Conservation (phyloP, 64 coral and sea anemone genomes). For the Stichodactyla helianthus region DNA sequence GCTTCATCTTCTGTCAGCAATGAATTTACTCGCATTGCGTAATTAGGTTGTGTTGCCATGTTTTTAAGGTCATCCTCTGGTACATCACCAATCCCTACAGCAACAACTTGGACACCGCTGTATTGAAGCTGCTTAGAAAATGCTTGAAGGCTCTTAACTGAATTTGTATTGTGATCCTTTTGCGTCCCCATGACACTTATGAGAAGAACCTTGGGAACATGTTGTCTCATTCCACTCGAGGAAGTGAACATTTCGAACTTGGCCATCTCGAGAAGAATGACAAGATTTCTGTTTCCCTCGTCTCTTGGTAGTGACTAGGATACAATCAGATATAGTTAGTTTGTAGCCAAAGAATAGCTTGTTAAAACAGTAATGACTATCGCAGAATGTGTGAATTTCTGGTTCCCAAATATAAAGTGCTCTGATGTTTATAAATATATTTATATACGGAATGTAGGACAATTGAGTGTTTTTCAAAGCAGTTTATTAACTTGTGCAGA, state of each 20-base stretch:
- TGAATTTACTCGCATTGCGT: conserved; percentile 74
- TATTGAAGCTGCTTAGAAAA: conserved; percentile 83
- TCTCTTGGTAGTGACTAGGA: conserved; percentile 64
- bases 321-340: neutral
- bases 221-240: conserved; percentile 65
- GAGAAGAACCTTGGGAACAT: conserved; percentile 67
- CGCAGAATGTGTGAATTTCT: no score
- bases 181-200: conserved; percentile 77
- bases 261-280: conserved; percentile 91
- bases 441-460: no score
- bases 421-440: no score
- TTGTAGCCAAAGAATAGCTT: neutral
- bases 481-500: no score
- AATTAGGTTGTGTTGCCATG: conserved; percentile 77
- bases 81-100: conserved; percentile 56
- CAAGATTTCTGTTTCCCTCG: conserved; percentile 71
- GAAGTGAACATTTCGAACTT: conserved; percentile 90
- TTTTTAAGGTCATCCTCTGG: conserved; percentile 57
- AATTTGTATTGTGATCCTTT: conserved; percentile 85
- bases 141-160: conserved; percentile 72
- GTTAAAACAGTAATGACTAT: neutral
- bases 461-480: no score
- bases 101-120: conserved; percentile 72
- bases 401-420: no score
- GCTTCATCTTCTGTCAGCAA: conserved; percentile 55